Evolutionary conservation across 2,888 invertebrate genomes (phyloP).

Genomic region (Cantharis nigra): DNA sequence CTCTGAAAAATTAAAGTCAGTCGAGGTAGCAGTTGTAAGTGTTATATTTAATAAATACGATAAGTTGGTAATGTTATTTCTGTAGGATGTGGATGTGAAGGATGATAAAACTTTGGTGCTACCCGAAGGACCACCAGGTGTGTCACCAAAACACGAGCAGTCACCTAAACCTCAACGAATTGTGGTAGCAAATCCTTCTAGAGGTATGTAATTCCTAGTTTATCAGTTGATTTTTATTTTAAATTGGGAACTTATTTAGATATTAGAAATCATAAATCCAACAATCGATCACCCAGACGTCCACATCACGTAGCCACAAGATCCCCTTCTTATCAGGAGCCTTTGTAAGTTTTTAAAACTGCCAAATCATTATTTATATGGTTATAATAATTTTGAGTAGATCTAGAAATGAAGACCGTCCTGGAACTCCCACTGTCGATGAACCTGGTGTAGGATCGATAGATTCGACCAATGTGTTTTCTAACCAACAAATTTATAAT

Average conservation of each 20-base stretch:
- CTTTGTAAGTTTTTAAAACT: constrained; percentile 10
- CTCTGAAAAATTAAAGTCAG: constrained; percentile 18
- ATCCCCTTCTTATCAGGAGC: constrained; percentile 29
- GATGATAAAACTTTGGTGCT: constrained; percentile 26
- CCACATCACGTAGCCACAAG: constrained; percentile 15
- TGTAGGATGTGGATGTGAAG: constrained; percentile 29
- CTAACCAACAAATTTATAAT: constrained; percentile 34
- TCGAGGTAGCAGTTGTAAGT: constrained; percentile 4
- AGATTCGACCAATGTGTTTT: constrained; percentile 7
- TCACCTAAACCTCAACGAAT: constrained; percentile 41
- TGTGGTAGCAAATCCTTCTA: constrained; percentile 25
- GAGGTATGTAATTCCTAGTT: constrained; percentile 8
- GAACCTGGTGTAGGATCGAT: constrained; percentile 54
- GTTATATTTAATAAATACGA: neutral
- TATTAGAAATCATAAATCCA: neutral
- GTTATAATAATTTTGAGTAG: constrained; percentile 9
- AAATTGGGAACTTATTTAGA: neutral
- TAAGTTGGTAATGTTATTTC: neutral
- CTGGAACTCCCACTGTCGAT: constrained; percentile 74
- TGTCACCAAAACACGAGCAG: constrained; percentile 45
- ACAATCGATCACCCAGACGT: constrained; percentile 34
- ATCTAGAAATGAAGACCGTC: constrained; percentile 61
- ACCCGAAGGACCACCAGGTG: constrained; percentile 52
- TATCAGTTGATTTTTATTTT: neutral
- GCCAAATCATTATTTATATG: neutral